These are phyloP conservation scores for Leptodactylus fuscus DNA, from an alignment of 2,113 vertebrate species.

Conservation along the genomic window DNA sequence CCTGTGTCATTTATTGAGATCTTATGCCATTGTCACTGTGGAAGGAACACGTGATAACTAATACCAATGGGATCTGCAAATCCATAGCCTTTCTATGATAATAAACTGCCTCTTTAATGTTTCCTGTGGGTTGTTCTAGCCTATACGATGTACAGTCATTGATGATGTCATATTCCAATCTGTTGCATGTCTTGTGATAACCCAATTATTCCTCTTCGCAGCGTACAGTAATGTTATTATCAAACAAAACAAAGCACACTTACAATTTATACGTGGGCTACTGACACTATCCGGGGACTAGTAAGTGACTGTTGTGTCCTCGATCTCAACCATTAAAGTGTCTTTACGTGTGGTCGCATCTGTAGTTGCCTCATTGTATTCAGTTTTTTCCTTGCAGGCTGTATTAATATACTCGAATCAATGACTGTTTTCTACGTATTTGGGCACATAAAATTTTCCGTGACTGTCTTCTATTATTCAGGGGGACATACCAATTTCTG, in stretches of 20 bases:
- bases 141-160: neutral
- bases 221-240: neutral
- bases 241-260: too few species aligned
- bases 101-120: slow-evolving; percentile 15
- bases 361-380: neutral
- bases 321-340: neutral
- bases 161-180: neutral
- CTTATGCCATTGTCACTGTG: slow-evolving; percentile 78
- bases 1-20: slow-evolving; percentile 99
- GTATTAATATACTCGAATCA: neutral
- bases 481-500: too few species aligned
- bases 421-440: neutral
- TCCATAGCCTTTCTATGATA: neutral
- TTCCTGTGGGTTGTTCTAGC: neutral
- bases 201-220: slow-evolving; percentile 1
- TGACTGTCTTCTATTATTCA: too few species aligned
- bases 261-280: too few species aligned
- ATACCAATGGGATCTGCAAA: slow-evolving; percentile 69
- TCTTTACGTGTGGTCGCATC: neutral
- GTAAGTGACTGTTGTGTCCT: neutral
- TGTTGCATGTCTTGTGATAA: neutral
- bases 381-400: neutral
- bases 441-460: neutral
- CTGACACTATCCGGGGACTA: neutral
- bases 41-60: slow-evolving; percentile 72